Evolutionary conservation across 2,797 vertebrate genomes (phyloP).

Genomic region (Linurgus olivaceus): DNA sequence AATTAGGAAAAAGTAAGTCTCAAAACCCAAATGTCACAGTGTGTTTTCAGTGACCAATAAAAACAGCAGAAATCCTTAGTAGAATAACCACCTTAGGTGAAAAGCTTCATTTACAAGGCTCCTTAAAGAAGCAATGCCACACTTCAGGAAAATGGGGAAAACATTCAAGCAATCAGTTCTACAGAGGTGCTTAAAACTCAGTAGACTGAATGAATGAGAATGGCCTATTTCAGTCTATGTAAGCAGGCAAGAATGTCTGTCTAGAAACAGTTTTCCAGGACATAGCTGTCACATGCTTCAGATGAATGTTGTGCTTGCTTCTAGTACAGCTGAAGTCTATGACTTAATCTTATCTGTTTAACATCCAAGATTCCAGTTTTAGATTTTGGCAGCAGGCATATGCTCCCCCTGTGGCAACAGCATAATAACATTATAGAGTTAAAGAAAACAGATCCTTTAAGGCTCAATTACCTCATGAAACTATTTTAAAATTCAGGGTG

Average conservation of each 20-base stretch:
- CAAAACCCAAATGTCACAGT: background rate
- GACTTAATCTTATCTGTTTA: constrained; percentile 73
- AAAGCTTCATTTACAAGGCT: constrained; percentile 34
- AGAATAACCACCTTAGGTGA: background rate
- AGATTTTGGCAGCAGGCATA: constrained; percentile 58
- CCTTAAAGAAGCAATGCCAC: constrained; percentile 8
- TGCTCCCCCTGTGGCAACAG: constrained; percentile 59
- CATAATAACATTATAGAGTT: constrained; percentile 58
- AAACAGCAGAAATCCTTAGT: background rate
- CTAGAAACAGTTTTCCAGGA: constrained; percentile 50
- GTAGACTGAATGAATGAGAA: constrained; percentile 8
- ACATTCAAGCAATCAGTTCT: constrained; percentile 3
- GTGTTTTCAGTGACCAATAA: constrained; percentile 13
- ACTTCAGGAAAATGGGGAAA: background rate
- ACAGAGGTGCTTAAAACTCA: constrained; percentile 42
- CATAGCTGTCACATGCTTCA: constrained; percentile 35
- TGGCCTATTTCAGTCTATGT: constrained; percentile 10
- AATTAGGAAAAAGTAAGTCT: background rate
- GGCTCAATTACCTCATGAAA: constrained; percentile 58
- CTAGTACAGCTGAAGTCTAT: constrained; percentile 48
- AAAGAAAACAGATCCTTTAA: constrained; percentile 52
- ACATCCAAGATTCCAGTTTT: constrained; percentile 65
- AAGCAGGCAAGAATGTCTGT: constrained; percentile 52
- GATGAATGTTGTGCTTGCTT: constrained; percentile 45
- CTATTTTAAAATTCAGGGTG: constrained; percentile 59